Percentiles rank a stretch among this genome's conserved stretches.
phyloP scores from a whole-genome alignment of 2,113 vertebrate species.

The Speoplatyrhinus poulsoni region DNA sequence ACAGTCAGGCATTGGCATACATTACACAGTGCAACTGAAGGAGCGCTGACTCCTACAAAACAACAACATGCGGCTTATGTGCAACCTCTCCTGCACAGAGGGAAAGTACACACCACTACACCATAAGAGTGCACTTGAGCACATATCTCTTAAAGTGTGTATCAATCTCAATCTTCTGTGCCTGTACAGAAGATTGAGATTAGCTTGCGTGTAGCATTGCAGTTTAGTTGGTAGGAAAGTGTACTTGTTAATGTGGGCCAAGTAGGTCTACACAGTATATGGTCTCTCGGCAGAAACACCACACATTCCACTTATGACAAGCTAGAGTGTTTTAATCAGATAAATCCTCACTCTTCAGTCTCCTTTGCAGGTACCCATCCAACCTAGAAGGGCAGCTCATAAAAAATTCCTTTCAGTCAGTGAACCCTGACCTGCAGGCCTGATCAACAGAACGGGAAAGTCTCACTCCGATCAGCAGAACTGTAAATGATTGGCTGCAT shows the following conservation, averaged over 20 bases:
- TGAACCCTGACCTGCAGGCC: conserved; percentile 64
- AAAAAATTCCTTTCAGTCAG: conserved; percentile 73
- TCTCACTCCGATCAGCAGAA: conserved; percentile 14
- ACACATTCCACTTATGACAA: conserved; percentile 52
- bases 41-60: conserved; percentile 58
- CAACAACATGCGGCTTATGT: conserved; percentile 49
- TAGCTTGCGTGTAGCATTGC: conserved; percentile 4
- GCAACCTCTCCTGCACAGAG: conserved; percentile 45
- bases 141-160: conserved; percentile 8
- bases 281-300: conserved; percentile 39
- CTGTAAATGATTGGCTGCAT: conserved; percentile 40
- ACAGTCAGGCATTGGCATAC: conserved; percentile 56
- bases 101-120: conserved; percentile 14
- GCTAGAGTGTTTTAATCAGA: conserved; percentile 67
- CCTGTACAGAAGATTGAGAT: conserved; percentile 13
- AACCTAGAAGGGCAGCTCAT: conserved; percentile 60
- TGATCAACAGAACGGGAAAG: conserved; percentile 29
- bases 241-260: conserved; percentile 8
- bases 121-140: conserved; percentile 23
- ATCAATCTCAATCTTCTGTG: no score
- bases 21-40: conserved; percentile 57
- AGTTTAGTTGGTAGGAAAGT: neutral
- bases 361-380: conserved; percentile 45
- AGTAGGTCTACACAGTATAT: conserved; percentile 45
- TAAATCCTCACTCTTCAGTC: conserved; percentile 52